A percentile compares a stretch with the other conserved stretches of the same genome.
Evolutionary conservation across 2,888 invertebrate genomes (phyloP).

Genomic region (Rhagonycha fulva): DNA sequence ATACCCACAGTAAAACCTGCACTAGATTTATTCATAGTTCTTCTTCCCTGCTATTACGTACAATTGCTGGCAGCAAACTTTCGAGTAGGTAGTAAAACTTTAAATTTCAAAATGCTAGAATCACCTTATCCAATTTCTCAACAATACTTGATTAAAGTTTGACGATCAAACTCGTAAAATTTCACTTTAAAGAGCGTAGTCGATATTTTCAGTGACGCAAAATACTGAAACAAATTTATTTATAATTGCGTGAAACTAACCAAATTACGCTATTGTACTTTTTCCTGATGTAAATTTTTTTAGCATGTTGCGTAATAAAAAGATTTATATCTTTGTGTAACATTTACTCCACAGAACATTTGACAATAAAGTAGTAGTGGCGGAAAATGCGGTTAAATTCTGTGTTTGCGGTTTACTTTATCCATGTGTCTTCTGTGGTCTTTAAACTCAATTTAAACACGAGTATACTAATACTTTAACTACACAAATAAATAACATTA

Average conservation of each 20-base stretch:
- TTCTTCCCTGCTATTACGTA: not conserved
- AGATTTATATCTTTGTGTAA: constrained; percentile 11
- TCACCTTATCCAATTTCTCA: not conserved
- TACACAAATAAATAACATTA: constrained; percentile 24
- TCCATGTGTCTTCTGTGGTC: constrained; percentile 26
- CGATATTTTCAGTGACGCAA: not conserved
- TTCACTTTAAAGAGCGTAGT: not conserved
- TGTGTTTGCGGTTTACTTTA: constrained; percentile 21
- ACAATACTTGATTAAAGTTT: not conserved
- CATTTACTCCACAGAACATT: constrained; percentile 11
- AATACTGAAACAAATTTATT: not conserved
- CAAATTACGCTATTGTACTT: not conserved
- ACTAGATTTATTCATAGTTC: not conserved
- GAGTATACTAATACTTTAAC: constrained; percentile 26
- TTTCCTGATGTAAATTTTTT: not conserved
- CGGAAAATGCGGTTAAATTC: constrained; percentile 24
- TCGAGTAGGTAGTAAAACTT: not conserved
- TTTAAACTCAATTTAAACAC: constrained; percentile 17
- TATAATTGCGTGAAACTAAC: not conserved
- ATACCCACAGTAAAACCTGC: not conserved
- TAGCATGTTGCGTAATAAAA: not conserved
- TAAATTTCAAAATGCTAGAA: not conserved
- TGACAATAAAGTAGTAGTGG: constrained; percentile 18
- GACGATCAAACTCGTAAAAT: not conserved
- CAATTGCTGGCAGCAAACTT: not conserved